A percentile compares a stretch with the other conserved stretches of the same genome.
These are phyloP conservation scores for Odocoileus hemionus DNA, from an alignment of 2,113 vertebrate species.

Conservation along the genomic window DNA sequence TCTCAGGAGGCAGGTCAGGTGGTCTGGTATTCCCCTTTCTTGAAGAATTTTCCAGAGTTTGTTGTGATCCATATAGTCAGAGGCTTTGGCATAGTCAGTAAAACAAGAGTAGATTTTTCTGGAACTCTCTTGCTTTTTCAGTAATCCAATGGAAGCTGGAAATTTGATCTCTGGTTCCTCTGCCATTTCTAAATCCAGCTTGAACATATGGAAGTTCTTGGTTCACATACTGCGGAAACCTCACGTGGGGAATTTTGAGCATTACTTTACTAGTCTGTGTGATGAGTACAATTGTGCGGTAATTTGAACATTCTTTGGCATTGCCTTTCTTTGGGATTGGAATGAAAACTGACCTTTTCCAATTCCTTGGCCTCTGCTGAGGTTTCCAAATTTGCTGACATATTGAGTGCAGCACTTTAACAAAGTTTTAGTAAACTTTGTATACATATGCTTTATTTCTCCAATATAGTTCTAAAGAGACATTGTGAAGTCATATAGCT, in stretches of 20 bases:
- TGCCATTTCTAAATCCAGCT: not conserved
- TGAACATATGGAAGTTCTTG: not conserved
- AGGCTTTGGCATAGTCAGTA: not conserved
- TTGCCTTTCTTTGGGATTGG: not conserved
- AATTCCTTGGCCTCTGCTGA: not conserved
- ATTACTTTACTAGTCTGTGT: not conserved
- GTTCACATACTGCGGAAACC: not conserved
- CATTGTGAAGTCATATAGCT: not conserved
- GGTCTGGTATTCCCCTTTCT: not conserved
- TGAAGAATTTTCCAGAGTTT: not conserved
- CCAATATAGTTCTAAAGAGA: not conserved
- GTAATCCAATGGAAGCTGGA: not conserved
- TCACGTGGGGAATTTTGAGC: not conserved
- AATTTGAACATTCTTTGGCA: not conserved
- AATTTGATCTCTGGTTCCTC: not conserved
- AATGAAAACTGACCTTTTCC: not conserved
- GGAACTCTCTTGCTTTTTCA: not conserved
- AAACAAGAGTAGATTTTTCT: not conserved
- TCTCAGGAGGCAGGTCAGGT: not conserved
- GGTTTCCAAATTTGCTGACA: not conserved
- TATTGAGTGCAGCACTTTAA: not conserved
- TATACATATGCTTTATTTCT: not conserved
- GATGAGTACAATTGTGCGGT: not conserved
- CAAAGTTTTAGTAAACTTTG: not conserved
- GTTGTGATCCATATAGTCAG: not conserved